Percentiles rank a stretch among this genome's conserved stretches.
These are phyloP conservation scores for Listronotus oregonensis DNA, from an alignment of 1,140 invertebrate genomes.

Conservation along the genomic window DNA sequence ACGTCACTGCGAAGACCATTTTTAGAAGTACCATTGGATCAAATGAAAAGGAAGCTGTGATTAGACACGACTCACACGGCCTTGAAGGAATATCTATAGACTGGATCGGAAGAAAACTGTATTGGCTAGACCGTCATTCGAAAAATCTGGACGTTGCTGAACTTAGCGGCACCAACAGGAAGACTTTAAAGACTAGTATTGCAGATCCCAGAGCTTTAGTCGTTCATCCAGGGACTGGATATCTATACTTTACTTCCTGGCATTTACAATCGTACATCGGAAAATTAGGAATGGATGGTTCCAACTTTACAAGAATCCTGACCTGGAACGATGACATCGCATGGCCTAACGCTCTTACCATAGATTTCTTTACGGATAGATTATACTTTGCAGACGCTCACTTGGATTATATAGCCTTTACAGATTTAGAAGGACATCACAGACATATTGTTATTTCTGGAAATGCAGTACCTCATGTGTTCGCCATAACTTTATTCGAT, in stretches of 20 bases:
- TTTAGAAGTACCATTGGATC: constrained; percentile 70
- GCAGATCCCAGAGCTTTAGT: constrained; percentile 92
- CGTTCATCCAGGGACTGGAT: constrained; percentile 93
- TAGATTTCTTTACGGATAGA: constrained; percentile 94
- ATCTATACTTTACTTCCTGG: constrained; percentile 96
- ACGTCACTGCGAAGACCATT: constrained; percentile 93
- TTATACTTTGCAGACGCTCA: constrained; percentile 98
- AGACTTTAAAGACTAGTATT: constrained; percentile 85
- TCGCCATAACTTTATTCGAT: constrained; percentile 92
- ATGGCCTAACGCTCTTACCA: constrained; percentile 96
- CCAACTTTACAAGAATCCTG: constrained; percentile 86
- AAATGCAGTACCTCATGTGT: constrained; percentile 86
- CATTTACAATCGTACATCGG: constrained; percentile 95
- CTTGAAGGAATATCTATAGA: constrained; percentile 96
- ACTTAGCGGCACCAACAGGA: constrained; percentile 88
- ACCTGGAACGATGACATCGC: constrained; percentile 94
- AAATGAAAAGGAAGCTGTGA: constrained; percentile 76
- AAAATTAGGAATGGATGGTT: constrained; percentile 97
- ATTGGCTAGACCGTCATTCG: constrained; percentile 96
- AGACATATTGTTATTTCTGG: constrained; percentile 82
- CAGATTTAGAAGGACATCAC: constrained; percentile 87
- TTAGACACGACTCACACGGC: constrained; percentile 91
- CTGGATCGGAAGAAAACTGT: constrained; percentile 95
- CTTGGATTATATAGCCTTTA: constrained; percentile 94
- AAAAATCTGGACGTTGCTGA: constrained; percentile 93